Evolutionary conservation across 2,888 invertebrate genomes (phyloP).

Genomic region (Amiota minor): DNA sequence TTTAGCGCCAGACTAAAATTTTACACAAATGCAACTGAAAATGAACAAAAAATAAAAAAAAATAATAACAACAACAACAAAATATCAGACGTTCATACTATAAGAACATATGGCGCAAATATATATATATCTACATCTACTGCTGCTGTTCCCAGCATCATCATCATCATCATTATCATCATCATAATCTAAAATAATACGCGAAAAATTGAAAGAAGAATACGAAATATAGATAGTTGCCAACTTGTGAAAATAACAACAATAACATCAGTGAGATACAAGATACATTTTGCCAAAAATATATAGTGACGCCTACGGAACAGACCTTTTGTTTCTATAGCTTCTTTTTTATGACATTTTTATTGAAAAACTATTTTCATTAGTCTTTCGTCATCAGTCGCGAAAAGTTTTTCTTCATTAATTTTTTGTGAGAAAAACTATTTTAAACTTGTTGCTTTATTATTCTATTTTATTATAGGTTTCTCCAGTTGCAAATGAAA

Average conservation of each 20-base stretch:
- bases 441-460: background rate
- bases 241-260: slow-evolving; percentile 6
- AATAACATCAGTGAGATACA: background rate
- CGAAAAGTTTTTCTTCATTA: background rate
- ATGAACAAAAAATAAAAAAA: no score
- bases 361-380: slow-evolving; percentile 13
- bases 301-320: background rate
- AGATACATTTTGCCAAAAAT: slow-evolving; percentile 17
- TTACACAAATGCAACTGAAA: background rate
- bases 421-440: background rate
- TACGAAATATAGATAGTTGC: slow-evolving; percentile 1
- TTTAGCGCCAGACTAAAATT: slow-evolving; percentile 2
- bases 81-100: background rate
- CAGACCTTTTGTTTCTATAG: background rate
- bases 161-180: background rate
- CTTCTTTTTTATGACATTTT: background rate
- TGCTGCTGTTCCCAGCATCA: background rate
- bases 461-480: background rate
- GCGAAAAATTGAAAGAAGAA: background rate
- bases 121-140: background rate
- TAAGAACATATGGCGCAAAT: slow-evolving; percentile 20
- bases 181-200: slow-evolving; percentile 26
- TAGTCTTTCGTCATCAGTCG: background rate
- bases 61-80: slow-evolving; percentile 1
- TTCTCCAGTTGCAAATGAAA: background rate